These are phyloP conservation scores for Venustaconcha ellipsiformis DNA, from an alignment of 1,140 invertebrate species.

Conservation along the genomic window DNA sequence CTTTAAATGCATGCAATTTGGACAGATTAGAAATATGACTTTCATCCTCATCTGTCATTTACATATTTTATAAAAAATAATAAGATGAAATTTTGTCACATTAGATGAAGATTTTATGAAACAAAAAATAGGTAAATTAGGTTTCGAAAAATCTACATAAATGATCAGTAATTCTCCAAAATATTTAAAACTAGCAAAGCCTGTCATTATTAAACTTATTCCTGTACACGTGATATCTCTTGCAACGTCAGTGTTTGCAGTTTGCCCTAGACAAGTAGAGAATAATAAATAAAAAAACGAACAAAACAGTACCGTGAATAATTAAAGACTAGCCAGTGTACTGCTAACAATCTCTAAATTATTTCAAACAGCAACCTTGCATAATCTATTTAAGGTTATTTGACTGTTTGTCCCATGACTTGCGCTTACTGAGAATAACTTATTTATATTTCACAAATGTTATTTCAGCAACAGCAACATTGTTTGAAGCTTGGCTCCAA, in stretches of 20 bases:
- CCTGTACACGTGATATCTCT: constrained; percentile 2
- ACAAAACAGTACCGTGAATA: constrained; percentile 5
- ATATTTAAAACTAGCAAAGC: constrained; percentile 8
- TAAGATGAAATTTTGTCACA: neutral
- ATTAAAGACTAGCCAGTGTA: neutral
- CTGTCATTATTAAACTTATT: constrained; percentile 11
- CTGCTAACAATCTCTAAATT: constrained; percentile 5
- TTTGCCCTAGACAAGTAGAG: constrained; percentile 10
- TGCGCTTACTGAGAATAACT: constrained; percentile 1
- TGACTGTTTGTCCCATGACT: constrained; percentile 1
- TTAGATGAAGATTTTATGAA: constrained; percentile 10
- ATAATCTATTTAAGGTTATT: neutral
- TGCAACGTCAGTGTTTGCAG: constrained; percentile 4
- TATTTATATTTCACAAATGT: constrained; percentile 2
- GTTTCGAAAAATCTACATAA: neutral
- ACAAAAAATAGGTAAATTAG: constrained; percentile 23
- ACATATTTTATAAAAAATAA: too few species aligned
- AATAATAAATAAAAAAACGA: neutral
- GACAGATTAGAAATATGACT: too few species aligned
- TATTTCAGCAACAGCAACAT: constrained; percentile 4
- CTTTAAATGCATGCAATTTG: too few species aligned
- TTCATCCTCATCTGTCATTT: too few species aligned
- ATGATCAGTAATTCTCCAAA: neutral
- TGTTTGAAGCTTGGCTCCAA: neutral
- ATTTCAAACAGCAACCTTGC: constrained; percentile 6